phyloP scores from a whole-genome alignment of 2,113 vertebrate genomes.

The Neoarius graeffei region DNA sequence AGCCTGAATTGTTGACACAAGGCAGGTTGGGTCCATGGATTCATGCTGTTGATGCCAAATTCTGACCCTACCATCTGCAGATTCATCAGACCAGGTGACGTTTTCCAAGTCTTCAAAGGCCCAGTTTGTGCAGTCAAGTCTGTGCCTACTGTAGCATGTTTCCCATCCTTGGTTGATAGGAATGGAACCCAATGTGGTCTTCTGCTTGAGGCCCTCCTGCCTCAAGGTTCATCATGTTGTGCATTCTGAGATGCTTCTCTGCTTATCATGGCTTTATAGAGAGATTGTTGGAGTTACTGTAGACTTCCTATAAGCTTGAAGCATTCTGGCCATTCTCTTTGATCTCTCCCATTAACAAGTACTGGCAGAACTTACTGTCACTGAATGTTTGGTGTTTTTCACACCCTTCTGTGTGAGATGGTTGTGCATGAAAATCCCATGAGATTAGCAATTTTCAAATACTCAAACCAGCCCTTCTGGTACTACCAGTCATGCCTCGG shows the following conservation, averaged over 20 bases:
- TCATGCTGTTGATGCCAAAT: background rate
- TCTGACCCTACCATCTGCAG: background rate
- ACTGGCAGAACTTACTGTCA: background rate
- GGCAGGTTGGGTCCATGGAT: background rate
- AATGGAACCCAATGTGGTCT: background rate
- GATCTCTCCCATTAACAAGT: background rate
- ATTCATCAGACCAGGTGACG: background rate
- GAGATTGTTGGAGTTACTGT: background rate
- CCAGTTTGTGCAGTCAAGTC: background rate
- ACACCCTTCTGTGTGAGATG: background rate
- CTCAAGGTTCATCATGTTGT: background rate
- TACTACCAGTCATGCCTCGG: background rate
- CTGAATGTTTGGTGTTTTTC: background rate
- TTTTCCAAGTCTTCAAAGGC: background rate
- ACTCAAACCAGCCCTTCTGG: background rate
- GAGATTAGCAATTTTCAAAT: background rate
- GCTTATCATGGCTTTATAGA: background rate
- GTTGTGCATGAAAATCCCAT: background rate
- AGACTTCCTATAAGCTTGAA: background rate
- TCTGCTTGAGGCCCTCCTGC: background rate
- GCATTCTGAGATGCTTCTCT: background rate
- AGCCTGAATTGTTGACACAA: slow-evolving; percentile 14
- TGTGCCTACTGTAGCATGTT: background rate
- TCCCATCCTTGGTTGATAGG: background rate
- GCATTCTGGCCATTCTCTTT: background rate